Base-by-base conservation (phyloP, 1,140 invertebrate genomes). In the Protaetia brevitarsis region DNA sequence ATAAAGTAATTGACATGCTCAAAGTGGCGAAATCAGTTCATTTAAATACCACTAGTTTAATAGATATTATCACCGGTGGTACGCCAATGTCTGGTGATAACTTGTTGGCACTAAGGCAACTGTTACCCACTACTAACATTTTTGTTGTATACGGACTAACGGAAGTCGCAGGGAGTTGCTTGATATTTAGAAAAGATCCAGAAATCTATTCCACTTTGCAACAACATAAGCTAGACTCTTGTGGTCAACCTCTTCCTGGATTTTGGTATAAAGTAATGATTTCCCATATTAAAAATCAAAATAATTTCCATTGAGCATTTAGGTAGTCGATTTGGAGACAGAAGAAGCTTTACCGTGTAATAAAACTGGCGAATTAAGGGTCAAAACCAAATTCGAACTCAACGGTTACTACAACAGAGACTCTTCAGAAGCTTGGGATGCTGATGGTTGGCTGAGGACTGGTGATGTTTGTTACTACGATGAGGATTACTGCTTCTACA, bases 401-500 rank as follows among this genome's bases (percentile, higher is more conserved):
- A 75, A 79, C 26, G 85, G 85, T 3, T 87, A 87, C 66, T 82
- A 78, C 65, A 79, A 81, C 21, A 77, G 57, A 29, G 74, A 75
- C 51, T 69, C 68, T 8, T 68, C 69, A 19, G 64, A 68, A 31
- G 85, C 79, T 2, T 80, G 87, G 28, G 84, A 88, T 67, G 73
- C 76, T n/a, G 85, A 92, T 57, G 83, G 82, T 11, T 87, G 82
- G 76, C 79, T 89, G 8, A 82, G 83, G 70, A 89, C 89, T 63
- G 89, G 90, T 28, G 89, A 92, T 74, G 79, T 91, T 23, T 87
- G 83, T 0, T 89, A 86, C 67, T 84, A 86, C 65, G 87, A 91
- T 69, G 80, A 87, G 66, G 82, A 88, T 19, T 82, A 81, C 0
- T 85, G 82, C 60, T 83, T 91, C 61, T 88, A 81, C 67, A 82